Evolutionary conservation across 2,888 invertebrate species (phyloP).

Genomic region (Saturnia pavonia): DNA sequence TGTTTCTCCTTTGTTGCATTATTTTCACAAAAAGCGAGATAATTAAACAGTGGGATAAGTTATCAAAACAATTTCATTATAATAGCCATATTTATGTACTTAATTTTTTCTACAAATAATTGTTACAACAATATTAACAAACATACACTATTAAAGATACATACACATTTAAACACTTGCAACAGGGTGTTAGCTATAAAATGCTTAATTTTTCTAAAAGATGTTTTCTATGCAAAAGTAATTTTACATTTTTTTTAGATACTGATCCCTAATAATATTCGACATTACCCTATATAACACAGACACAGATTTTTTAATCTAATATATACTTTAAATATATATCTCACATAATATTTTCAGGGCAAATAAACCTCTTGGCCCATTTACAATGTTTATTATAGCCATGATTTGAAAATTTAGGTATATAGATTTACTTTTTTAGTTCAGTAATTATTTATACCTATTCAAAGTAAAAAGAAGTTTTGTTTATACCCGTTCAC

Average conservation of each 20-base stretch:
- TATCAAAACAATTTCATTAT: conserved; percentile 27
- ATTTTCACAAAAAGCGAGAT: conserved; percentile 15
- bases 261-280: conserved; percentile 54
- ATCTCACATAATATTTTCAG: background rate
- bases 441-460: background rate
- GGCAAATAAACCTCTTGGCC: background rate
- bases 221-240: conserved; percentile 37
- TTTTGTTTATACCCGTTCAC: background rate
- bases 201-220: conserved; percentile 36
- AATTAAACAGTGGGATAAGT: conserved; percentile 17
- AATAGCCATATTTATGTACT: conserved; percentile 46
- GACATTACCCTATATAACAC: conserved; percentile 13
- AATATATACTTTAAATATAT: conserved; percentile 1
- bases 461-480: background rate
- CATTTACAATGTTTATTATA: background rate
- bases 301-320: conserved; percentile 5
- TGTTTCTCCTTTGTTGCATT: conserved; percentile 16
- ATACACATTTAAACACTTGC: conserved; percentile 28
- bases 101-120: conserved; percentile 55
- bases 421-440: background rate
- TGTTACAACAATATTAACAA: conserved; percentile 76
- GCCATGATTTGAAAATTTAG: background rate
- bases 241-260: conserved; percentile 25
- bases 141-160: conserved; percentile 35
- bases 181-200: conserved; percentile 57